Base-by-base conservation (phyloP, 2,113 vertebrate species). In the Paradisaea rubra region DNA sequence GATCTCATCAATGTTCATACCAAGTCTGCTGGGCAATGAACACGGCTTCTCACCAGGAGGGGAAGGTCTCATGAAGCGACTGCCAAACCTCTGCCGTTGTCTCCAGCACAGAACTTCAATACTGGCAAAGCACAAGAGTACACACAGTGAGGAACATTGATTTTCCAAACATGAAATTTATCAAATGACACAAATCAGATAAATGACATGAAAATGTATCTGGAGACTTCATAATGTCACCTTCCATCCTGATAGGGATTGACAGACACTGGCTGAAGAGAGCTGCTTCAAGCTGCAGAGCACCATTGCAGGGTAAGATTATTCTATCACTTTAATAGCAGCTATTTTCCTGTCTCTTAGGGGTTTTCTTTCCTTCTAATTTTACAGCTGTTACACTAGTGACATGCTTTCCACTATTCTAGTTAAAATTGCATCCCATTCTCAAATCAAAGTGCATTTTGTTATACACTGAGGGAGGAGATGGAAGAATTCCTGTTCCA, bases 181-280 rank as follows among this genome's bases (percentile, higher is more conserved):
- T 96, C 94, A 94, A 95, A 91, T 78, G 68, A 83, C 90, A 92
- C 61, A 94, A 94, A 97, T 95, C 91, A 97, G 72, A 74, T 77
- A 91, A 95, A 90, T 74, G 87, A 91, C 90, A 94, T 70, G 74
- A 88, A 94, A 97, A 95, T 68, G 63, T 41, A 89, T 86, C 74
- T 24, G 66, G n/a, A 85, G 85, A 94, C 91, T 93, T 91, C 91
- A 79, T 49, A 91, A 88, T 78, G 89, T 94, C 93, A 96, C 89
- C 65, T 63, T 77, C 52, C 49, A 47, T 53, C 57, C 56, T 89
- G 91, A 70, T 20, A 71, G 72, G 65, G 74, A 81, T 63, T 97
- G 96, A 95, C 73, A 95, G 86, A 45, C 71, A 47, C 16, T 0
- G 1, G 79, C 57, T 91, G 66, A 79, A 88, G 50, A 59, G 44